Base-by-base conservation (phyloP, 37 sponge, comb jelly and placozoan genomes). In the Spongilla lacustris region DNA sequence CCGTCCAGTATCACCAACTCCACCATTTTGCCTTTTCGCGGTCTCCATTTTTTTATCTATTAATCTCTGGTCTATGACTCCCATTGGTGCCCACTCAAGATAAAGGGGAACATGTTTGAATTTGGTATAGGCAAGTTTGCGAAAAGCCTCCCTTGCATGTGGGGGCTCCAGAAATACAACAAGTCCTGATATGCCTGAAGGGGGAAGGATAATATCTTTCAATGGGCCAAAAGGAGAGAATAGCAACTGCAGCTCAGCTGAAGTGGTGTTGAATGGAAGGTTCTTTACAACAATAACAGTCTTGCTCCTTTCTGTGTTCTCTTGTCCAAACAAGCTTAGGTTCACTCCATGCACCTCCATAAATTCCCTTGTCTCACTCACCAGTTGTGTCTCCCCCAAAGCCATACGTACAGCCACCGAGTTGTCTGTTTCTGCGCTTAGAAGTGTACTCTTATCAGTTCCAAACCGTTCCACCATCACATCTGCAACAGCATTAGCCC, bases 31-130 rank as follows among this genome's bases (percentile, higher is more conserved):
- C 35, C 0, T 79, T 34, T 71, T 77, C 5, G 67, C 41, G 29
- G 38, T 69, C 22, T 67, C 70, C 17, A n/a, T 84, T 48, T 8
- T 74, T 58, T n/a, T 69, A 80, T 58, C 58, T 17, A 58, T 0
- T 9, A 35, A 80, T 41, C 49, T 41, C 77, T 79, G 23, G 73
- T 41, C 50, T 21, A 97, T 32, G 21, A 80, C 88, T 27, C 88
- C 90, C 32, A 87, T 67, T 8, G 98, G 98, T 6, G 99, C 99
- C 99, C 99, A 98, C 82, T 98, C 99, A 58, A 98, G 81, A 69
- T 96, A 98, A 23, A 98, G 85, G 5, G 99, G 99, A 19, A 93
- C 50, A 73, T 96, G 92, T 68, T 93, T 96, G 78, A 96, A 98
- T 83, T 92, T 94, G 29, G 92, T 84, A 78, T 98, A 96, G 3